Conservation (phyloP, 2,113 vertebrate species). For the Bostrychus sinensis region DNA sequence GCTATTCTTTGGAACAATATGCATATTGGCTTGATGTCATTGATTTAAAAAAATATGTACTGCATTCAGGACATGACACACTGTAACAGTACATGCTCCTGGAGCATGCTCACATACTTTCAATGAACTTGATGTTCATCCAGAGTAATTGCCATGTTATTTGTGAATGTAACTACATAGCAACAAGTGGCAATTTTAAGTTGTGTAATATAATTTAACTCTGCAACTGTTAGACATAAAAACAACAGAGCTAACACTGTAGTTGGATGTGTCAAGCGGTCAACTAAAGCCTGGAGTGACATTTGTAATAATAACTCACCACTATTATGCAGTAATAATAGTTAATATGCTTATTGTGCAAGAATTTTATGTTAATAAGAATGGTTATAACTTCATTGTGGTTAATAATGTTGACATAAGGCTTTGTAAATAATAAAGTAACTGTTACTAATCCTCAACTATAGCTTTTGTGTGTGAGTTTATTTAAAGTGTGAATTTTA, state of each 20-base stretch:
- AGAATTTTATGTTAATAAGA: too few species aligned
- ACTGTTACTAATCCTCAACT: too few species aligned
- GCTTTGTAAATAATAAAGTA: too few species aligned
- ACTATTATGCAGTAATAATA: too few species aligned
- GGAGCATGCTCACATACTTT: background rate
- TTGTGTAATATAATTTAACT: background rate
- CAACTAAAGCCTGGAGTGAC: background rate
- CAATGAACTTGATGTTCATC: constrained; percentile 39
- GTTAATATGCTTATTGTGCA: too few species aligned
- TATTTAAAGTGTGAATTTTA: too few species aligned
- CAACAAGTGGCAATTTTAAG: constrained; percentile 29
- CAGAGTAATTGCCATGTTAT: constrained; percentile 34
- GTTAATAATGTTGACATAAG: too few species aligned
- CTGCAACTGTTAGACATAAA: background rate
- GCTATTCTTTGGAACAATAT: constrained; percentile 5
- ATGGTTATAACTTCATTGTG: too few species aligned
- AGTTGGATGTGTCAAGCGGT: background rate
- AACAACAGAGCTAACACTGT: background rate
- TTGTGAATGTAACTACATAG: constrained; percentile 19
- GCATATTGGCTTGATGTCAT: constrained; percentile 16
- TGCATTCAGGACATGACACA: constrained; percentile 17
- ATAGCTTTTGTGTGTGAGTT: too few species aligned
- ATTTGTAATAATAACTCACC: too few species aligned
- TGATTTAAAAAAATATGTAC: constrained; percentile 9
- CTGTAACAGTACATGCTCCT: background rate